Conservation (phyloP, 2,113 vertebrate species). For the Burhinus bistriatus region DNA sequence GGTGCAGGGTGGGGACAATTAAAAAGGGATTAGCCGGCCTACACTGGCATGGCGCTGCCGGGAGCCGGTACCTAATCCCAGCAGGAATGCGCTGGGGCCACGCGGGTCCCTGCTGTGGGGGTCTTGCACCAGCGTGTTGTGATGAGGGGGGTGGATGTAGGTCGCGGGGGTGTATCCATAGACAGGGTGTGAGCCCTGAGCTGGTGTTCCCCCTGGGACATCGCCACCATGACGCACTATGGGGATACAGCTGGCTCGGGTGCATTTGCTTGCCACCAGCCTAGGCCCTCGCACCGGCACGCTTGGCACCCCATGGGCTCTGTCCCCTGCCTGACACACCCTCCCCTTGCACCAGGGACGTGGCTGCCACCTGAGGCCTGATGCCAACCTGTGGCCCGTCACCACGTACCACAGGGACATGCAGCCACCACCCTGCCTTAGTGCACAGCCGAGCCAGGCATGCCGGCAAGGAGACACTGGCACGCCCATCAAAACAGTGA, state of each 20-base stretch:
- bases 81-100: not conserved
- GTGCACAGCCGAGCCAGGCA: not conserved
- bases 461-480: rapidly evolving
- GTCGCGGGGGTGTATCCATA: not conserved
- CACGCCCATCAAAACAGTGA: rapidly evolving
- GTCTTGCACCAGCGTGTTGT: rapidly evolving
- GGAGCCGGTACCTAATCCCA: not conserved
- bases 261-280: rapidly evolving
- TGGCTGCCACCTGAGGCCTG: not conserved
- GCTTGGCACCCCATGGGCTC: not conserved
- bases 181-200: not conserved
- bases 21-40: constrained; percentile 25
- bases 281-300: not conserved
- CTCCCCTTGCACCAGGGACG: not conserved
- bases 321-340: not conserved
- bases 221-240: rapidly evolving
- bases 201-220: not conserved
- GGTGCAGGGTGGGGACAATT: not conserved
- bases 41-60: not conserved
- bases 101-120: not conserved
- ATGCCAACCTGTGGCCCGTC: not conserved
- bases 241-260: not conserved
- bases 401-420: rapidly evolving
- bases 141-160: not conserved
- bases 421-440: not conserved